Evolutionary conservation across 2,888 invertebrate species (phyloP).

Genomic region (Cryptocephalus primarius): DNA sequence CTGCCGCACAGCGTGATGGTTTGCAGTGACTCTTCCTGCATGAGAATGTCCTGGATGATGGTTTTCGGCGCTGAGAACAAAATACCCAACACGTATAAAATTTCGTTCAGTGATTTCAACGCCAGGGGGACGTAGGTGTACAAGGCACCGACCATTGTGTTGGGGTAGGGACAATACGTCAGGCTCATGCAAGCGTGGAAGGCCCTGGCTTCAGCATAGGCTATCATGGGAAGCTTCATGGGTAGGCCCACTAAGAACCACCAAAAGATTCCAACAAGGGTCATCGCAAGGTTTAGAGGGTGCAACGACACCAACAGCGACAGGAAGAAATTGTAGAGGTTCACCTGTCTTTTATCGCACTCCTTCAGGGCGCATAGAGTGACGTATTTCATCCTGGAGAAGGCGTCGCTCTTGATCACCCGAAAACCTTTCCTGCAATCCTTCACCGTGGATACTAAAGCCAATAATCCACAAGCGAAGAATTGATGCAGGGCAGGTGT

Average conservation of each 20-base stretch:
- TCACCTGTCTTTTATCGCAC: conserved; percentile 26
- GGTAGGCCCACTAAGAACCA: conserved; percentile 20
- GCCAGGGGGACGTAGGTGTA: conserved; percentile 39
- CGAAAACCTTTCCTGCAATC: conserved; percentile 48
- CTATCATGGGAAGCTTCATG: conserved; percentile 32
- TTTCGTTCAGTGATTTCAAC: conserved; percentile 35
- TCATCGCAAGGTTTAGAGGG: conserved; percentile 34
- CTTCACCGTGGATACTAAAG: conserved; percentile 50
- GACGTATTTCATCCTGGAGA: conserved; percentile 40
- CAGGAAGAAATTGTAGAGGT: conserved; percentile 24
- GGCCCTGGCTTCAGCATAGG: conserved; percentile 37
- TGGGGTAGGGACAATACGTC: conserved; percentile 31
- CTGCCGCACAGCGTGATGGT: conserved; percentile 58
- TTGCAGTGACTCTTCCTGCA: conserved; percentile 44
- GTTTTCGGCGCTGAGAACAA: conserved; percentile 41
- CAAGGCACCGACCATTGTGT: conserved; percentile 29
- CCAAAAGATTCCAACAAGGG: conserved; percentile 30
- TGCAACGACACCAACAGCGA: conserved; percentile 36
- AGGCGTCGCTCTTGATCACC: conserved; percentile 35
- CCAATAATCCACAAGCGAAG: conserved; percentile 52
- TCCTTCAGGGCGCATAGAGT: conserved; percentile 29
- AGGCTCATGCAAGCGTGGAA: conserved; percentile 29
- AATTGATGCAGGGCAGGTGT: conserved; percentile 50
- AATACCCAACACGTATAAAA: conserved; percentile 34
- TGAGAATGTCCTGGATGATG: conserved; percentile 48